phyloP scores from a whole-genome alignment of 2,888 invertebrate species.

The Philonicus albiceps region DNA sequence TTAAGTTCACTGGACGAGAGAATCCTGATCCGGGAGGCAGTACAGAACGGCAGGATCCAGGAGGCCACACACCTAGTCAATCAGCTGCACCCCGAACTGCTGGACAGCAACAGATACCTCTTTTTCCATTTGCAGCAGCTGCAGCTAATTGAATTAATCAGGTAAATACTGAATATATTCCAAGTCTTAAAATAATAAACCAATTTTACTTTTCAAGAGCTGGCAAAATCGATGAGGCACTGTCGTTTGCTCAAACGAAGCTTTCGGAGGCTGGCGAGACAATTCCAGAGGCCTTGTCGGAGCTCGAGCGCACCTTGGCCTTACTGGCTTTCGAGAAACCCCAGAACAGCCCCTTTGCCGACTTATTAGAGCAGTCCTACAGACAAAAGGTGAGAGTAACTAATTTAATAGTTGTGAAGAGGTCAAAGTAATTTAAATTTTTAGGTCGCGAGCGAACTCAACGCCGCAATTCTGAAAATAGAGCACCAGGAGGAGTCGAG shows the following conservation, averaged over 20 bases:
- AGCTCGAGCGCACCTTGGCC: constrained; percentile 93
- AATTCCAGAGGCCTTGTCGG: constrained; percentile 72
- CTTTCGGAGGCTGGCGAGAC: constrained; percentile 86
- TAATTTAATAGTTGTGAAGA: not conserved
- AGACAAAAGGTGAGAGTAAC: constrained; percentile 78
- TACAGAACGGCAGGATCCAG: constrained; percentile 90
- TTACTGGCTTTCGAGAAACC: constrained; percentile 97
- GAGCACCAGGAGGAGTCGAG: constrained; percentile 91
- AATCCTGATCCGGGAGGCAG: constrained; percentile 90
- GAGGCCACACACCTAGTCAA: constrained; percentile 95
- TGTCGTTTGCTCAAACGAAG: constrained; percentile 86
- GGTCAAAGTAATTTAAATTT: not conserved
- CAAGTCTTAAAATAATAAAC: not conserved
- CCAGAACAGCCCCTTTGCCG: constrained; percentile 92
- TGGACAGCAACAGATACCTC: constrained; percentile 94
- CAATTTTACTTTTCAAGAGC: constrained; percentile 62
- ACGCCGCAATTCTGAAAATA: constrained; percentile 95
- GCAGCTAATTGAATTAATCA: constrained; percentile 62
- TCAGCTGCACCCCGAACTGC: constrained; percentile 89
- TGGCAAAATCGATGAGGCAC: constrained; percentile 82
- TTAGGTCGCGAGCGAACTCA: constrained; percentile 94
- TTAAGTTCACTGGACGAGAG: constrained; percentile 88
- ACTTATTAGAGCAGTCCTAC: constrained; percentile 90
- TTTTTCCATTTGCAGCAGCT: constrained; percentile 88
- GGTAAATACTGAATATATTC: constrained; percentile 50